A percentile compares a stretch with the other conserved stretches of the same genome.
phyloP scores from a whole-genome alignment of 2,113 vertebrate genomes.

The Nannospalax galili region DNA sequence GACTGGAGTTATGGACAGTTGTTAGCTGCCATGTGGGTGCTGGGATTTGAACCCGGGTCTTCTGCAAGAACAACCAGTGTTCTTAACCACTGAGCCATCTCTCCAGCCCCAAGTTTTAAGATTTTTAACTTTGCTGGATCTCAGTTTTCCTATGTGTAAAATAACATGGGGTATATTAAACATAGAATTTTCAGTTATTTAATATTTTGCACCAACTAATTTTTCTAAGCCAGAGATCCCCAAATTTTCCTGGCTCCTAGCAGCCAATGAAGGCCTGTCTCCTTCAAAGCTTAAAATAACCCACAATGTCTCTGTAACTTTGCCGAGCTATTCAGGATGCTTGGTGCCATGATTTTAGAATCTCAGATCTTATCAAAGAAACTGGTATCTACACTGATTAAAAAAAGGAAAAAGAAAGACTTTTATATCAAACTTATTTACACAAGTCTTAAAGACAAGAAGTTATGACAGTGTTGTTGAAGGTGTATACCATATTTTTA shows the following conservation, averaged over 20 bases:
- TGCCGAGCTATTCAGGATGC: background rate
- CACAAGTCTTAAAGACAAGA: background rate
- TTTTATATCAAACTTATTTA: background rate
- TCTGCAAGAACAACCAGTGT: too few species aligned
- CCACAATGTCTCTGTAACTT: background rate
- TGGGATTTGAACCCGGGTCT: too few species aligned
- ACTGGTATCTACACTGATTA: background rate
- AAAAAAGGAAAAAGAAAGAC: background rate
- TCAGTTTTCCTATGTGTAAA: background rate
- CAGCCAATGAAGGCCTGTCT: background rate
- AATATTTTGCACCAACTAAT: background rate
- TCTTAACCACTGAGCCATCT: too few species aligned
- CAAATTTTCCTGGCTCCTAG: background rate
- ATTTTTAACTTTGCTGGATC: background rate
- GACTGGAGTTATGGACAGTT: too few species aligned
- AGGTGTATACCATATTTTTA: background rate
- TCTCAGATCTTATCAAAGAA: background rate
- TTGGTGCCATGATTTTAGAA: background rate
- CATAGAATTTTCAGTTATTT: background rate
- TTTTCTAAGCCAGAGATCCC: slow-evolving; percentile 4
- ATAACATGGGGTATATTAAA: background rate
- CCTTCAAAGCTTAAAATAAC: background rate
- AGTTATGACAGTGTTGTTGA: background rate
- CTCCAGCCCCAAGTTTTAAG: too few species aligned
- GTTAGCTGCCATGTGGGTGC: too few species aligned